Evolutionary conservation across 53 echinoderm and acorn worm species (phyloP).

Genomic region (Paracentrotus lividus): DNA sequence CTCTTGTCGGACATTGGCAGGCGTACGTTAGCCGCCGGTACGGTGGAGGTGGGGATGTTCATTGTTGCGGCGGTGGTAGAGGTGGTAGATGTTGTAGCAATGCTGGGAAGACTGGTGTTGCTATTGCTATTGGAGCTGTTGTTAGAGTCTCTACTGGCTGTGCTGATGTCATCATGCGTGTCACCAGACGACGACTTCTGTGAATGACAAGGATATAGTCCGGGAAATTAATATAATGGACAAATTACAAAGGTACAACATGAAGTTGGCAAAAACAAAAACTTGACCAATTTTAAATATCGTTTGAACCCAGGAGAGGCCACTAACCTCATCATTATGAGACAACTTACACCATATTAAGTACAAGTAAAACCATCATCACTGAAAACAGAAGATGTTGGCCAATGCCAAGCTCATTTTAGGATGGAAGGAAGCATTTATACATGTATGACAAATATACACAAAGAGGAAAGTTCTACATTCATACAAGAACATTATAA

Average conservation of each 20-base stretch:
- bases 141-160: constrained; percentile 75
- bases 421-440: neutral
- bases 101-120: constrained; percentile 64
- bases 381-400: too few relatives aligned
- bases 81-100: constrained; percentile 13
- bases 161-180: constrained; percentile 69
- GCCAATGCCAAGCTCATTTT: neutral
- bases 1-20: constrained; percentile 89
- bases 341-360: too few relatives aligned
- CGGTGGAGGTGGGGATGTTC: constrained; percentile 33
- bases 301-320: too few relatives aligned
- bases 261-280: too few relatives aligned
- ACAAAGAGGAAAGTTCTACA: too few relatives aligned
- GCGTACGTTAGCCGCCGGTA: constrained; percentile 42
- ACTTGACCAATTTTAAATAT: too few relatives aligned
- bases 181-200: constrained; percentile 54
- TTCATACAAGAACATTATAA: neutral
- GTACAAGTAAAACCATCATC: too few relatives aligned
- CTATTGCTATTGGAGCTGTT: constrained; percentile 73
- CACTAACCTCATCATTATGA: too few relatives aligned
- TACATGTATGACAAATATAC: too few relatives aligned
- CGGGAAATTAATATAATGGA: too few relatives aligned
- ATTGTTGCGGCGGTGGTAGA: constrained; percentile 31
- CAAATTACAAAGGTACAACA: too few relatives aligned
- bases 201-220: neutral